Base-by-base conservation (phyloP, 1,140 invertebrate species). In the Caenorhabditis elegans region DNA sequence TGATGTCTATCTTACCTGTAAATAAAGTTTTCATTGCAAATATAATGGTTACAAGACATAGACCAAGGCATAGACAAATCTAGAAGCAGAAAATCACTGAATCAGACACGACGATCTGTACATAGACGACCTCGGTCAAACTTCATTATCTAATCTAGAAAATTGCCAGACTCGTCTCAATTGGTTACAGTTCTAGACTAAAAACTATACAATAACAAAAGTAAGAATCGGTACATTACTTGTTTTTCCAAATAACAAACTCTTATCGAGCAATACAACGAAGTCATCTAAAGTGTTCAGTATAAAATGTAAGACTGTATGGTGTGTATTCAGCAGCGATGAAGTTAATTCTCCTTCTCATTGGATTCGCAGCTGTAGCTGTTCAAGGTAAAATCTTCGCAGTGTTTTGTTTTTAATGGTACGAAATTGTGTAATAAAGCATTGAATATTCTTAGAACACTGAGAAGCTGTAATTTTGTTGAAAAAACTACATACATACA, bases 321-420 rank as follows among this genome's bases (percentile, higher is more conserved):
- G 15, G 34, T 31, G 28, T 31, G 53, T 34, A 28, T 60, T 60
- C 53, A 60, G 53, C 28, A 31, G 28, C 53, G 10, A 60, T 60
- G 53, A 60, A 60, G 53, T 60, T 60, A 26, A 26, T 60, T 17
- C 53, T 60, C 53, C 26, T 60, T 31, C 53, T 60, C 53, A 31
- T 60, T 17, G 26, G 26, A 31, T 60, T 26, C 28, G 19, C 34
- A 26, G 24, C 26, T 17, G 24, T 53, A 10, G 53, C 53, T 28
- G 28, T 60, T 60, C 53, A 60, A 60, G 53, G 53, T 60, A 60
- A n/a, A n/a, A n/a, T n/a, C n/a, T n/a, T n/a, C n/a, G n/a, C n/a
- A n/a, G n/a, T n/a, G n/a, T n/a, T n/a, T n/a, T n/a, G n/a, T n/a
- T n/a, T n/a, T n/a, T n/a, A n/a, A n/a, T n/a, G n/a, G n/a, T n/a